Percentiles rank a stretch among this genome's conserved stretches.
Conservation (phyloP, 2,797 vertebrate species). For the Bryconaethiops microstoma region DNA sequence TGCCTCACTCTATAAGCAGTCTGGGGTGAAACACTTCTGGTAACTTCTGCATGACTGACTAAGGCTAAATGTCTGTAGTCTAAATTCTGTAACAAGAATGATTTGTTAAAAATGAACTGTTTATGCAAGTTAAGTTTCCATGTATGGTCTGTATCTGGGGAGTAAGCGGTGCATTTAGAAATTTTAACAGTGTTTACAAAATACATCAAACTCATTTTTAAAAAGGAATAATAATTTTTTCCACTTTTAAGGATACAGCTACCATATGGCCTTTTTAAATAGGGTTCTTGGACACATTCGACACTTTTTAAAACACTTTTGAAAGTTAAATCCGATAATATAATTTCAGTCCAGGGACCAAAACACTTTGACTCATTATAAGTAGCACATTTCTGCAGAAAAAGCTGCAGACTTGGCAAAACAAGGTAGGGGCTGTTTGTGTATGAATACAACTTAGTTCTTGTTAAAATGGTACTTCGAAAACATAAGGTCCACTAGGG, state of each 20-base stretch:
- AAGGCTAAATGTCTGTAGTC: too few relatives aligned
- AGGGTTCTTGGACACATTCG: not conserved
- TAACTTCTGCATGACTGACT: too few relatives aligned
- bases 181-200: too few relatives aligned
- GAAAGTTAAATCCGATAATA: not conserved
- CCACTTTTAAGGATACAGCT: not conserved
- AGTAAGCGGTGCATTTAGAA: not conserved
- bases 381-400: not conserved
- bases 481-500: constrained; percentile 22
- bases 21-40: too few relatives aligned
- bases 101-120: too few relatives aligned
- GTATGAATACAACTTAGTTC: constrained; percentile 25
- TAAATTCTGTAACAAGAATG: too few relatives aligned
- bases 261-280: not conserved
- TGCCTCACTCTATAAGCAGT: too few relatives aligned
- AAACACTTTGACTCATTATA: not conserved
- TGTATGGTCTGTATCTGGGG: too few relatives aligned
- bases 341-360: not conserved
- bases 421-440: constrained; percentile 20
- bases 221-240: not conserved
- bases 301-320: not conserved
- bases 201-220: not conserved
- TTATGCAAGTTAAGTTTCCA: not conserved
- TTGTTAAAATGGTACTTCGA: constrained; percentile 33
- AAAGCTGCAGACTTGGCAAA: constrained; percentile 24